Evolutionary conservation across 1,140 invertebrate genomes (phyloP).

Genomic region (Drosophila arizonae): DNA sequence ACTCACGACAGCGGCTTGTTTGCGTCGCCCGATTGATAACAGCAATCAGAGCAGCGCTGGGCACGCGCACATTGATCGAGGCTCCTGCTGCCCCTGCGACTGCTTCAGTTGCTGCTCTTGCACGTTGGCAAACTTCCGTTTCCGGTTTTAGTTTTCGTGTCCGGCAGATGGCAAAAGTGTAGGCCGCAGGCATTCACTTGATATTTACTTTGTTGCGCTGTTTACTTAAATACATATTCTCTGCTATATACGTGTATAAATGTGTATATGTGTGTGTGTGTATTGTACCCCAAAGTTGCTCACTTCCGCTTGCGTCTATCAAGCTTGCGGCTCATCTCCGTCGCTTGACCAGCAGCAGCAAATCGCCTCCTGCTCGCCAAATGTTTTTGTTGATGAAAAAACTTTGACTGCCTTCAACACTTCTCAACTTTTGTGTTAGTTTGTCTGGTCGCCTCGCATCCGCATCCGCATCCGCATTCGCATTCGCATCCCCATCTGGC

Average conservation of each 20-base stretch:
- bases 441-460: conserved; percentile 37
- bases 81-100: neutral
- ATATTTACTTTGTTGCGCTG: conserved; percentile 76
- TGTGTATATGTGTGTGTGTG: neutral
- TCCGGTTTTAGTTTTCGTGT: conserved; percentile 76
- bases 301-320: conserved; percentile 50
- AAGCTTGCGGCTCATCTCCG: conserved; percentile 58
- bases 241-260: conserved; percentile 29
- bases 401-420: conserved; percentile 78
- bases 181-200: conserved; percentile 77
- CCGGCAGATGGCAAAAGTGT: conserved; percentile 49
- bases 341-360: conserved; percentile 67
- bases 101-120: neutral
- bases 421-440: conserved; percentile 77
- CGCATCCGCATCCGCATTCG: too few species aligned
- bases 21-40: conserved; percentile 33
- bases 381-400: conserved; percentile 81
- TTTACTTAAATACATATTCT: conserved; percentile 59
- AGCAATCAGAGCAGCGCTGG: conserved; percentile 46
- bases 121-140: conserved; percentile 73
- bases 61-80: conserved; percentile 46
- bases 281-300: neutral
- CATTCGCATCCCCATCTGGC: neutral
- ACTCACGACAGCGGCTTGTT: conserved; percentile 16
- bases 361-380: conserved; percentile 57